A percentile compares a stretch with the other conserved stretches of the same genome.
Conservation (phyloP, 1,140 invertebrate genomes). For the Sitodiplosis mosellana region DNA sequence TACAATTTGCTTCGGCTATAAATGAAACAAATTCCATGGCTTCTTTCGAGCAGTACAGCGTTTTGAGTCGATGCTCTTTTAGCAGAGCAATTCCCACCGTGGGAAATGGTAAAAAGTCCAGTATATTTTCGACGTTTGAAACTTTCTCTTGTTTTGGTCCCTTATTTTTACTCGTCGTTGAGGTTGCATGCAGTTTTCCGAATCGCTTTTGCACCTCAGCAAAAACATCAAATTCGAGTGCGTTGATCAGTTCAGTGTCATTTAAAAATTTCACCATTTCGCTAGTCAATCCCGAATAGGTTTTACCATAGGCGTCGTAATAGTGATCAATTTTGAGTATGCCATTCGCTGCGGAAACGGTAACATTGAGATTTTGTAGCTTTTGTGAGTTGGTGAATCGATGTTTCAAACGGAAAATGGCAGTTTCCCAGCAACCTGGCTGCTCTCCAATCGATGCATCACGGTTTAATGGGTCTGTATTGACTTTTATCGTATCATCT, state of each 20-base stretch:
- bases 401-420: slow-evolving; percentile 37
- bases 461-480: slow-evolving; percentile 26
- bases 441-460: slow-evolving; percentile 11
- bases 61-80: slow-evolving; percentile 20
- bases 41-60: slow-evolving; percentile 22
- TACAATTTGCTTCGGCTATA: slow-evolving; percentile 22
- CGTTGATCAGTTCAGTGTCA: slow-evolving; percentile 27
- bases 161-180: slow-evolving; percentile 13
- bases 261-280: slow-evolving; percentile 35
- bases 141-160: slow-evolving; percentile 19
- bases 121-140: slow-evolving; percentile 10
- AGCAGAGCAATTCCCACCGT: slow-evolving; percentile 29
- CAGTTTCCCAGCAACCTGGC: slow-evolving; percentile 54
- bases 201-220: too few relatives aligned
- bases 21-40: slow-evolving; percentile 21
- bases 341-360: slow-evolving; percentile 26
- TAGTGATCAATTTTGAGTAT: slow-evolving; percentile 6
- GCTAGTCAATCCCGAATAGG: slow-evolving; percentile 21
- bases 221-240: slow-evolving; percentile 17
- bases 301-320: slow-evolving; percentile 10
- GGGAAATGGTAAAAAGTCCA: slow-evolving; percentile 29
- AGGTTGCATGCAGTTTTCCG: neutral
- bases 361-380: slow-evolving; percentile 22
- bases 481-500: slow-evolving; percentile 36
- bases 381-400: slow-evolving; percentile 17